Conservation (phyloP, 2,888 invertebrate genomes). For the Ichneumoninae sp. region DNA sequence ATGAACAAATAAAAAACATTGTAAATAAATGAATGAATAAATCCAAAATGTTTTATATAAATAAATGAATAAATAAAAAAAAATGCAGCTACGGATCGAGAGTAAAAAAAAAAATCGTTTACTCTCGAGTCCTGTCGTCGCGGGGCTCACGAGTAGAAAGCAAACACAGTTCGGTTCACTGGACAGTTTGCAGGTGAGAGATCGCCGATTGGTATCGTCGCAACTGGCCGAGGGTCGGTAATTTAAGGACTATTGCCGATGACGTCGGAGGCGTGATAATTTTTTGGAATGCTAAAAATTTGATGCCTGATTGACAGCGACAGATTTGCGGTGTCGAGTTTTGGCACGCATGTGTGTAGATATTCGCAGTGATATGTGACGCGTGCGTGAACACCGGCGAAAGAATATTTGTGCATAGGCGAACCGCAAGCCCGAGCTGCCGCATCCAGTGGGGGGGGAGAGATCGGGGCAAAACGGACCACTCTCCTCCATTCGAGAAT, state of each 20-base stretch:
- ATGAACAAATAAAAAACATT: neutral
- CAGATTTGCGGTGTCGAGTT: neutral
- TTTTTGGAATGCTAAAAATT: neutral
- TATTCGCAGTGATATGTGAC: conserved; percentile 19
- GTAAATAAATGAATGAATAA: too few species aligned
- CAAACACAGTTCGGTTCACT: conserved; percentile 4
- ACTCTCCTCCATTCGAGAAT: too few species aligned
- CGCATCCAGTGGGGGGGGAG: neutral
- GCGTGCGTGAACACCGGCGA: conserved; percentile 9
- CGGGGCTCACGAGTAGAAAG: neutral
- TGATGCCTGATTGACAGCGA: neutral
- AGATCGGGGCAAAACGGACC: too few species aligned
- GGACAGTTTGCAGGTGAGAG: neutral
- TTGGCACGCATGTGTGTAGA: neutral
- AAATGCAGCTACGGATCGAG: neutral
- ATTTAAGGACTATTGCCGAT: too few species aligned
- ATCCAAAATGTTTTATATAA: neutral
- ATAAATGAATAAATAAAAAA: neutral
- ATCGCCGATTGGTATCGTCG: neutral
- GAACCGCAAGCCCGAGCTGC: neutral
- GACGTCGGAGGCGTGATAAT: too few species aligned
- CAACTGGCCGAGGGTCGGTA: neutral
- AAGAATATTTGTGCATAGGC: conserved; percentile 33
- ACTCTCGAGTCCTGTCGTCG: neutral
- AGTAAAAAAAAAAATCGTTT: neutral